phyloP scores from a whole-genome alignment of 2,113 vertebrate genomes.

The Chroicocephalus ridibundus region DNA sequence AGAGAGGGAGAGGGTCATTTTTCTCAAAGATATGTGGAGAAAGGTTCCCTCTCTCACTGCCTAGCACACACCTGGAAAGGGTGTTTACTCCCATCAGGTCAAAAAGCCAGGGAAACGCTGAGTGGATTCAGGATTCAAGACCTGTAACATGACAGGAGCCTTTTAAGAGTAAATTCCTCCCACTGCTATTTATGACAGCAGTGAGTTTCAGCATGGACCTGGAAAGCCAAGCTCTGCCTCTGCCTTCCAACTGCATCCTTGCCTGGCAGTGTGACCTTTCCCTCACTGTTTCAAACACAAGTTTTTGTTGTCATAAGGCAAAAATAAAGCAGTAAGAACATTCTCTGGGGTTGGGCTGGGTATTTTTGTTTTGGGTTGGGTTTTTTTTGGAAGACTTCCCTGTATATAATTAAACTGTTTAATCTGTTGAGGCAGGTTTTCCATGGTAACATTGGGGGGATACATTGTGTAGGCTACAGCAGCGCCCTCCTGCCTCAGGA shows the following conservation, averaged over 20 bases:
- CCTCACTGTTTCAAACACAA: not conserved
- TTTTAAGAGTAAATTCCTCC: not conserved
- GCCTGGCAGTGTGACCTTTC: not conserved
- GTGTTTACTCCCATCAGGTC: not conserved
- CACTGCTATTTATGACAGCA: not conserved
- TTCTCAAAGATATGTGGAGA: not conserved
- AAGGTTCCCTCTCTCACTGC: not conserved
- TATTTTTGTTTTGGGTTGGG: not conserved
- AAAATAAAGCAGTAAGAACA: not conserved
- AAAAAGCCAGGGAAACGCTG: not conserved
- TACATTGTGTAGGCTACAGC: not conserved
- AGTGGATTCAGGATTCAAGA: not conserved
- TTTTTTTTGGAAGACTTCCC: not conserved
- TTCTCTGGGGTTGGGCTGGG: not conserved
- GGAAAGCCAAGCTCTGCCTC: not conserved
- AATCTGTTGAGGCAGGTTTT: not conserved
- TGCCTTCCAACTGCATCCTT: not conserved
- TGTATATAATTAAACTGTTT: not conserved
- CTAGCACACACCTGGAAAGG: not conserved
- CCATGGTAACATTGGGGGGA: not conserved
- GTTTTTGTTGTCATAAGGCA: not conserved
- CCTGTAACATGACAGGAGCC: not conserved
- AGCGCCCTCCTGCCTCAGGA: not conserved
- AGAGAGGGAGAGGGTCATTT: rapidly evolving
- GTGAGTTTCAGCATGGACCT: not conserved